Base-by-base conservation (phyloP, 2,113 vertebrate genomes). In the Guaruba guarouba region DNA sequence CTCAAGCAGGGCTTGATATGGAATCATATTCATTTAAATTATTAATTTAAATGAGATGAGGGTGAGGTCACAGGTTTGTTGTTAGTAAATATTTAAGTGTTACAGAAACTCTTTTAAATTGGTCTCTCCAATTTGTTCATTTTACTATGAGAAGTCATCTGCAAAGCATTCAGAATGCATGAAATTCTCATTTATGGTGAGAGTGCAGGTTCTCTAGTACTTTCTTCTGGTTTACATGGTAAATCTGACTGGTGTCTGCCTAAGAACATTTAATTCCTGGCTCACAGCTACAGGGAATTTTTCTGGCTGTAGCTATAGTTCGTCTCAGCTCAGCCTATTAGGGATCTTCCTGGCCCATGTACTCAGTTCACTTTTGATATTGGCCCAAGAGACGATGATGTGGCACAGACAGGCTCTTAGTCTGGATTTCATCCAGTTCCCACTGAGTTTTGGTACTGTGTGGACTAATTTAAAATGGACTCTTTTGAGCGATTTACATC, bases 291-390 rank as follows among this genome's bases (percentile, higher is more conserved):
- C 17, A 3, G 23, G 18, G 13, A 31, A 35, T 19, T 12, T 25
- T 13, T 31, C 6, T 52, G 71, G 15, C 76, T 83, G 46, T 20
- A 62, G 33, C 18, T 46, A 5, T 4, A 10, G 25, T 7, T 77
- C 25, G 1, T 13, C 48, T 44, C 10, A 22, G 5, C 54, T 71
- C 52, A 62, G 7, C 13, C 6, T 17, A 0, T 77, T n/a, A 23
- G 25, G 33, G n/a, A 13, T 22, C 12, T 28, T 82, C 63, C 23
- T 69, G 41, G 22, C 11, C 52, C 33, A 11, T 19, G 29, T 29
- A 10, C n/a, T 43, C 0, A 2, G 35, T 25, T 67, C 13, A 2
- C 10, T 59, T 31, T 33, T 14, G 28, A 13, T 25, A 22, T 1
- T 41, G 68, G 31, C 13, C 73, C 59, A 61, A 16, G 48, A 24